Evolutionary conservation across 2,888 invertebrate species (phyloP).

Genomic region (Epistrophe eligans): DNA sequence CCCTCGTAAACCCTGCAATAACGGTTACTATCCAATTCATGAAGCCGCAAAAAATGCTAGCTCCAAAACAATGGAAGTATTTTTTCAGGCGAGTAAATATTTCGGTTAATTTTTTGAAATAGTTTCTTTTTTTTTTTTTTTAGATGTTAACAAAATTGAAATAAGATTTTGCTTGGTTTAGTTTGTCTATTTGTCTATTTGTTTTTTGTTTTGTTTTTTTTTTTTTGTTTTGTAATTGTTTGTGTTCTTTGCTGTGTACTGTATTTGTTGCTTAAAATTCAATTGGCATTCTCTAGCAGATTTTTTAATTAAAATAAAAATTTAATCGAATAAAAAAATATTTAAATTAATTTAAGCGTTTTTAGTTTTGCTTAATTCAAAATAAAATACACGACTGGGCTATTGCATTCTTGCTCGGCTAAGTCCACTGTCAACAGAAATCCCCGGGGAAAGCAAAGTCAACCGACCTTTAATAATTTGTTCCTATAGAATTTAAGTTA

Average conservation of each 20-base stretch:
- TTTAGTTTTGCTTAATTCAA: too few species aligned
- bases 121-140: slow-evolving; percentile 26
- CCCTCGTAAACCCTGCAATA: slow-evolving; percentile 91
- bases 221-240: background rate
- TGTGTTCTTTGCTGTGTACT: background rate
- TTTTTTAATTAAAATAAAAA: background rate
- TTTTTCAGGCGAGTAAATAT: slow-evolving; percentile 85
- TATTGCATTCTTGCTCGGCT: too few species aligned
- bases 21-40: slow-evolving; percentile 96
- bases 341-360: background rate
- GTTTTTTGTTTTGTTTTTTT: background rate
- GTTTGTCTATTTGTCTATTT: background rate
- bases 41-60: slow-evolving; percentile 96
- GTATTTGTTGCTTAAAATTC: background rate
- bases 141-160: background rate
- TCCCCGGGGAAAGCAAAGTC: too few species aligned
- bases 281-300: background rate
- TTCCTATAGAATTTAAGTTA: too few species aligned
- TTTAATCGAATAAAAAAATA: background rate
- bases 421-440: too few species aligned
- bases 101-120: slow-evolving; percentile 46
- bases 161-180: slow-evolving; percentile 23
- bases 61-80: slow-evolving; percentile 92
- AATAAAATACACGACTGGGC: too few species aligned
- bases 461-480: too few species aligned